These are phyloP conservation scores for Helicorthomorpha holstii DNA, from an alignment of 1,140 invertebrate genomes.

Conservation along the genomic window DNA sequence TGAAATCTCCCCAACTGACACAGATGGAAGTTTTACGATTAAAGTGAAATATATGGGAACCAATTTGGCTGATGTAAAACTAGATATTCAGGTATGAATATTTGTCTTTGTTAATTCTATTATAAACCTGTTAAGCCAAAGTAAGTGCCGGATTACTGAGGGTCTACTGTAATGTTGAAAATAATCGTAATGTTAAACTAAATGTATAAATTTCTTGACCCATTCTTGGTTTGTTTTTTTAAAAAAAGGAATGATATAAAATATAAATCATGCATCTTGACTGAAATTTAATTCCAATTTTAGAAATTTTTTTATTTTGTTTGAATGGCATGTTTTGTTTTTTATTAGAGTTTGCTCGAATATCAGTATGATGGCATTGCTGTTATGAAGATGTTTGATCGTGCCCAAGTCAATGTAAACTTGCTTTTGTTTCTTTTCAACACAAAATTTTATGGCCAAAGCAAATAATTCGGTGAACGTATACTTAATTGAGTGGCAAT, in stretches of 20 bases:
- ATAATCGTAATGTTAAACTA: too few species aligned
- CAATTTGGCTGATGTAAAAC: conserved; percentile 52
- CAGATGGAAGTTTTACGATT: conserved; percentile 48
- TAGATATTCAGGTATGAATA: conserved; percentile 40
- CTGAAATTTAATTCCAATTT: too few species aligned
- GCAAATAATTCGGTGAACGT: too few species aligned
- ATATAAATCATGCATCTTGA: too few species aligned
- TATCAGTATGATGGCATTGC: conserved; percentile 59
- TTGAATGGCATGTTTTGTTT: conserved; percentile 1
- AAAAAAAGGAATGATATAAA: too few species aligned
- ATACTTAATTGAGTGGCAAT: too few species aligned
- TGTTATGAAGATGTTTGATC: conserved; percentile 62
- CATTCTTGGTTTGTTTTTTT: too few species aligned
- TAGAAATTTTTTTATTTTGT: too few species aligned
- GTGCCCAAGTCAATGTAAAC: conserved; percentile 61
- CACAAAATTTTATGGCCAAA: conserved; percentile 57
- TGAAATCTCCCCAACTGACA: conserved; percentile 50
- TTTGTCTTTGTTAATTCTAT: conserved; percentile 6
- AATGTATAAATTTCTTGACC: too few species aligned
- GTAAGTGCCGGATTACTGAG: too few species aligned
- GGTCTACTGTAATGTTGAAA: too few species aligned
- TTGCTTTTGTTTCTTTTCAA: conserved; percentile 55
- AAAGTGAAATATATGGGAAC: conserved; percentile 64
- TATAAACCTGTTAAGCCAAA: too few species aligned
- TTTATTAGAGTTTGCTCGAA: conserved; percentile 47